A percentile compares a stretch with the other conserved stretches of the same genome.
phyloP scores from a whole-genome alignment of 2,113 vertebrate species.

The Sitta europaea region DNA sequence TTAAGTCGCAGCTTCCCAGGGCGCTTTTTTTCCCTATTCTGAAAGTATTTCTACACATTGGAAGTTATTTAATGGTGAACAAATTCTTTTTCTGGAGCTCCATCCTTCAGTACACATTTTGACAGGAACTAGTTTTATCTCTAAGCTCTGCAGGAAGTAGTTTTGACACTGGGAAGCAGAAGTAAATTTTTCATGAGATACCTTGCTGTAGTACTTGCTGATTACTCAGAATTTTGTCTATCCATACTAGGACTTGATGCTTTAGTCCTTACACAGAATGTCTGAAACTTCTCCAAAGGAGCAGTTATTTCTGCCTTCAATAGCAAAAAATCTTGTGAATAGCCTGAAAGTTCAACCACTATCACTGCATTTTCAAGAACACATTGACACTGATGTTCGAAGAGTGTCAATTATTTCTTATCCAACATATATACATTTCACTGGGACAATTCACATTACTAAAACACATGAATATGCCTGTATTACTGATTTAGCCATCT shows the following conservation, averaged over 20 bases:
- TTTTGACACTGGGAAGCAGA: background rate
- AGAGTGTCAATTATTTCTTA: background rate
- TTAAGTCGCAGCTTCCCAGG: background rate
- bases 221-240: background rate
- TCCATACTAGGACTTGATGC: rapidly evolving
- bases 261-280: background rate
- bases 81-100: background rate
- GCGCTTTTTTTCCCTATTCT: rapidly evolving
- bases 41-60: background rate
- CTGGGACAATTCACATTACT: background rate
- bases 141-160: background rate
- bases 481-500: background rate
- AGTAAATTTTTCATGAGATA: background rate
- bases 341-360: background rate
- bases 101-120: background rate
- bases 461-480: background rate
- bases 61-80: background rate
- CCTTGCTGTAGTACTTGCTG: background rate
- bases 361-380: background rate
- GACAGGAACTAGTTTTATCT: background rate
- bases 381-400: background rate
- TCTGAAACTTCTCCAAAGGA: background rate
- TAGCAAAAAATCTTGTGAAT: background rate
- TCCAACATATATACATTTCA: background rate
- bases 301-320: background rate